A percentile compares a stretch with the other conserved stretches of the same genome.
These are phyloP conservation scores for Dusona sp. DNA, from an alignment of 2,888 invertebrate species.

Conservation along the genomic window DNA sequence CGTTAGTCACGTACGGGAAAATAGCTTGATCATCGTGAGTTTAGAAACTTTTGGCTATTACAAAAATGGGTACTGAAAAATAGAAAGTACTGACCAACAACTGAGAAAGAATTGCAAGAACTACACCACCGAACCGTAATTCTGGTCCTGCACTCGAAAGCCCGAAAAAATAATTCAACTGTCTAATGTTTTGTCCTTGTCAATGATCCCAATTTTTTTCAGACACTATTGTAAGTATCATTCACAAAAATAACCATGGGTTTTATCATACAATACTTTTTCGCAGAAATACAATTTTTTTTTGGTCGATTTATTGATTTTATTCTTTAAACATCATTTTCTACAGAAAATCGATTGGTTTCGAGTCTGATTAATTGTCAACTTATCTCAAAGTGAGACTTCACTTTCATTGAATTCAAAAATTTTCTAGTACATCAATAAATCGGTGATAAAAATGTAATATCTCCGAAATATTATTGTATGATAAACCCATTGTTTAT, in stretches of 20 bases:
- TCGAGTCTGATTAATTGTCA: not conserved
- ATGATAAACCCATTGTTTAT: not conserved
- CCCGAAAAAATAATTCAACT: not conserved
- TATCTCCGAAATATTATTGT: not conserved
- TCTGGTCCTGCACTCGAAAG: not conserved
- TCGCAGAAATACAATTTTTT: not conserved
- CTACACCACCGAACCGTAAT: not conserved
- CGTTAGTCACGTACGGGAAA: not conserved
- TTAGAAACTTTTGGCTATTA: not conserved
- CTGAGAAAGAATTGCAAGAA: not conserved
- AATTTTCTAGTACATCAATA: not conserved
- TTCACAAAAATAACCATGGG: not conserved
- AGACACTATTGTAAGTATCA: not conserved
- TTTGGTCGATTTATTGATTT: not conserved
- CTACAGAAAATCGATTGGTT: not conserved
- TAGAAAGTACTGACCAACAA: not conserved
- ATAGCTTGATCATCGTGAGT: conserved; percentile 38
- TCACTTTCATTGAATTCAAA: too few species aligned
- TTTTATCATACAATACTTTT: not conserved
- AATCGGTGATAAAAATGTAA: not conserved
- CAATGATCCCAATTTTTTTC: not conserved
- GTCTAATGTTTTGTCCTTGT: not conserved
- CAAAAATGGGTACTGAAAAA: not conserved
- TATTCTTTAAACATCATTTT: not conserved
- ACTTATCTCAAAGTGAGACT: too few species aligned